Conservation (phyloP, 2,888 invertebrate species). For the Galerucella pusilla region DNA sequence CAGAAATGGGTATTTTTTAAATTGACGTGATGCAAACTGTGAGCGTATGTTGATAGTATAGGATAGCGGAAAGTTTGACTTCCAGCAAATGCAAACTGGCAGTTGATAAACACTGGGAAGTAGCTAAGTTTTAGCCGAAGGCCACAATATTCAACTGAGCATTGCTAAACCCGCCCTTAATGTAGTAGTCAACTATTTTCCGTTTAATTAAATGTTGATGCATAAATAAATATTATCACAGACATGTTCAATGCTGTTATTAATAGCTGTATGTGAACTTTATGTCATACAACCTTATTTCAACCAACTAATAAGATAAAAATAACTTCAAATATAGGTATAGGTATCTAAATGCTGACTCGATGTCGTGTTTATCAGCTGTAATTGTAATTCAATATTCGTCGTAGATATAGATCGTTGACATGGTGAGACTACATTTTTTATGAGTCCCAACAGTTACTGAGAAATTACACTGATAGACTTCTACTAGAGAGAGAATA, state of each 20-base stretch:
- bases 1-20: too few species aligned
- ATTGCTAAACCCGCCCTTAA: too few species aligned
- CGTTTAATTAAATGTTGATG: neutral
- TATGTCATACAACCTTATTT: constrained; percentile 1
- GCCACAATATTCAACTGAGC: too few species aligned
- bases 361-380: constrained; percentile 31
- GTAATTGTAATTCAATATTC: constrained; percentile 22
- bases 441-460: constrained; percentile 4
- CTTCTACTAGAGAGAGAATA: constrained; percentile 14
- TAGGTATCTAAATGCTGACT: constrained; percentile 30
- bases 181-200: neutral
- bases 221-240: neutral
- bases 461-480: constrained; percentile 14
- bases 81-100: too few species aligned
- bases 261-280: neutral
- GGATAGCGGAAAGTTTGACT: too few species aligned
- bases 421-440: constrained; percentile 29
- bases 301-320: constrained; percentile 9
- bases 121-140: too few species aligned
- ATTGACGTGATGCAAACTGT: too few species aligned
- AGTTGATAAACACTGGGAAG: too few species aligned
- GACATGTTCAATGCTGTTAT: neutral
- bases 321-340: constrained; percentile 1
- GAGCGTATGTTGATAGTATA: too few species aligned
- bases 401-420: constrained; percentile 28